Conservation (phyloP, 2,797 vertebrate species). For the Triplophysa yarkandensis region DNA sequence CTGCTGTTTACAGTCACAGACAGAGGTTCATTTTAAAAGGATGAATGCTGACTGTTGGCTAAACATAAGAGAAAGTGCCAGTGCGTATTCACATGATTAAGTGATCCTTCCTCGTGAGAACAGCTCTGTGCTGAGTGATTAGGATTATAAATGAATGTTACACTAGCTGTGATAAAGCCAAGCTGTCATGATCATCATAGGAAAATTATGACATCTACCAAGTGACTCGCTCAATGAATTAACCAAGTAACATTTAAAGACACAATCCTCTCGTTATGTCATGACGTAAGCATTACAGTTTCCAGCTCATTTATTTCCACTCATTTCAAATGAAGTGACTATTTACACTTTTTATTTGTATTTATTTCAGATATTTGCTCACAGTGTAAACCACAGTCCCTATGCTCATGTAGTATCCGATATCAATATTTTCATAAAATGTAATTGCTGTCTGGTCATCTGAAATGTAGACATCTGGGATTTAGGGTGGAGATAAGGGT, state of each 20-base stretch:
- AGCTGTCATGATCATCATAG: not conserved
- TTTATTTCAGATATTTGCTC: no score
- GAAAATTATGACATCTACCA: not conserved
- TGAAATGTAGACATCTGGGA: no score
- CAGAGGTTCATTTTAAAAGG: conserved; percentile 53
- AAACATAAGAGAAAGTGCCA: conserved; percentile 37
- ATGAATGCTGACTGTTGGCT: conserved; percentile 47
- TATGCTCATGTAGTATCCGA: no score
- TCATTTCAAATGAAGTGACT: no score
- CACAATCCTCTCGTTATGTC: no score
- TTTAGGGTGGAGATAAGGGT: no score
- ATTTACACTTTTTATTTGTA: no score
- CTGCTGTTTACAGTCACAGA: conserved; percentile 67
- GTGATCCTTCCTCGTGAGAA: conserved; percentile 18
- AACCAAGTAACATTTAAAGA: not conserved
- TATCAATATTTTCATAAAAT: no score
- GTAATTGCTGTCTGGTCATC: no score
- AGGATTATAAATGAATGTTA: conserved; percentile 12
- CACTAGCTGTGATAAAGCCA: not conserved
- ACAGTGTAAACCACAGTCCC: no score
- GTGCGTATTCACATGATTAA: conserved; percentile 57
- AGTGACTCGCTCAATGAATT: not conserved
- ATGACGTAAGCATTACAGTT: no score
- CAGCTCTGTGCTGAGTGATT: not conserved
- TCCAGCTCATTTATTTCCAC: no score